Evolutionary conservation across 2,888 invertebrate species (phyloP).

Genomic region (Syrista parreyssii): DNA sequence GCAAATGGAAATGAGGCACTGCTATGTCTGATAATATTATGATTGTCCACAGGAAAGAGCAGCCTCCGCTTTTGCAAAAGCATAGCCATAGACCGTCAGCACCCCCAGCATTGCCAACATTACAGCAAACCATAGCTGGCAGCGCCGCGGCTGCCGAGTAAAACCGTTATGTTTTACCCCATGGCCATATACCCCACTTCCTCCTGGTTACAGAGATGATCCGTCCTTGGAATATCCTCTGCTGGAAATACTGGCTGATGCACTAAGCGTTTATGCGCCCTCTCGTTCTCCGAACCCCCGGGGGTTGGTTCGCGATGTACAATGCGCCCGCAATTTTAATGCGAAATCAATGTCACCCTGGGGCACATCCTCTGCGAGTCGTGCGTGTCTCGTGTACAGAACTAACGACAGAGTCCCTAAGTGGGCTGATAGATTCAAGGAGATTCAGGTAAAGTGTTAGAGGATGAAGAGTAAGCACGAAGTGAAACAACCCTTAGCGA

Average conservation of each 20-base stretch:
- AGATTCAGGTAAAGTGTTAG: background rate
- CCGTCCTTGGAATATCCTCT: background rate
- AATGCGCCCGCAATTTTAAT: slow-evolving; percentile 31
- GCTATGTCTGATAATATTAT: slow-evolving; percentile 59
- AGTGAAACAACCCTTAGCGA: no score
- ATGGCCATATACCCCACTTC: background rate
- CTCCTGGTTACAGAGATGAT: background rate
- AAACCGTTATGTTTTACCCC: background rate
- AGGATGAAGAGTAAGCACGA: background rate
- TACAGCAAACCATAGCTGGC: background rate
- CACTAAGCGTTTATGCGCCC: slow-evolving; percentile 19
- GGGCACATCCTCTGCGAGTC: slow-evolving; percentile 17
- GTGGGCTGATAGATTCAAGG: background rate
- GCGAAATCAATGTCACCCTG: slow-evolving; percentile 38
- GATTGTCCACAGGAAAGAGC: slow-evolving; percentile 44
- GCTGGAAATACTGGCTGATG: background rate
- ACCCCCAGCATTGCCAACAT: background rate
- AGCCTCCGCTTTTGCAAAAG: slow-evolving; percentile 6
- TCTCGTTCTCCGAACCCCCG: background rate
- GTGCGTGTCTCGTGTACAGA: slow-evolving; percentile 12
- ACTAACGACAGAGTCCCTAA: background rate
- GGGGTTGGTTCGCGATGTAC: slow-evolving; percentile 2
- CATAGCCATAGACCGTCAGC: background rate
- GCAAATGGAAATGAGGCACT: slow-evolving; percentile 56
- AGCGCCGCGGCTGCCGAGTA: background rate